Percentiles rank a stretch among this genome's conserved stretches.
phyloP scores from a whole-genome alignment of 2,797 vertebrate species.

The Coranthus polyacanthus region DNA sequence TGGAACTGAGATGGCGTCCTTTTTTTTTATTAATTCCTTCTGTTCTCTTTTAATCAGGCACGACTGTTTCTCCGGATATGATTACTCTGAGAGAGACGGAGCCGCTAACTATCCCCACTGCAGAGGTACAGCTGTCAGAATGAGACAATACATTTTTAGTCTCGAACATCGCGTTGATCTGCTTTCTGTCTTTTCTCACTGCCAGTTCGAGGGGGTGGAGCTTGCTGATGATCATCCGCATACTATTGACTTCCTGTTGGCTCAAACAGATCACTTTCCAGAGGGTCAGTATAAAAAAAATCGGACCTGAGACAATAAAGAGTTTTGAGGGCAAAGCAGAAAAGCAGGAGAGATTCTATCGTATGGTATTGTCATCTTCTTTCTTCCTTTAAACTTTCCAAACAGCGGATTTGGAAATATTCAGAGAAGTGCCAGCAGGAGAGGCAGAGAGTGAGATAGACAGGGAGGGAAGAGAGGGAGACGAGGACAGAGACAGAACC shows the following conservation, averaged over 20 bases:
- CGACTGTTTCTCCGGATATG: constrained; percentile 73
- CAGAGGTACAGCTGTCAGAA: constrained; percentile 59
- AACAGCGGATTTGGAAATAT: constrained; percentile 39
- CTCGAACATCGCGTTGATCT: neutral
- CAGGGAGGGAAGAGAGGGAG: constrained; percentile 26
- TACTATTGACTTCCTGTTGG: constrained; percentile 74
- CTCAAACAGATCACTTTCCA: constrained; percentile 69
- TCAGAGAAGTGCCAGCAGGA: constrained; percentile 6
- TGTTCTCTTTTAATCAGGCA: constrained; percentile 49
- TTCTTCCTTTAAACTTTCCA: constrained; percentile 1
- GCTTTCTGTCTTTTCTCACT: constrained; percentile 1
- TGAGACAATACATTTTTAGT: neutral
- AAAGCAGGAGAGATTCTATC: neutral
- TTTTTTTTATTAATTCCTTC: constrained; percentile 26
- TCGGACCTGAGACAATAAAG: neutral
- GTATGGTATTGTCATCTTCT: neutral
- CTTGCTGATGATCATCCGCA: constrained; percentile 56
- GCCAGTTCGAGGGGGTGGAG: constrained; percentile 82
- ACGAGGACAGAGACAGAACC: constrained; percentile 27
- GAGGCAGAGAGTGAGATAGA: constrained; percentile 47
- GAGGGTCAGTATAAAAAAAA: constrained; percentile 57
- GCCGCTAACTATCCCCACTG: constrained; percentile 10
- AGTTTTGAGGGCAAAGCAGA: neutral
- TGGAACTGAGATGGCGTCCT: neutral
- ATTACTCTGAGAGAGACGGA: constrained; percentile 80